Conservation (phyloP, 2,797 vertebrate species). For the Lacerta viridis region DNA sequence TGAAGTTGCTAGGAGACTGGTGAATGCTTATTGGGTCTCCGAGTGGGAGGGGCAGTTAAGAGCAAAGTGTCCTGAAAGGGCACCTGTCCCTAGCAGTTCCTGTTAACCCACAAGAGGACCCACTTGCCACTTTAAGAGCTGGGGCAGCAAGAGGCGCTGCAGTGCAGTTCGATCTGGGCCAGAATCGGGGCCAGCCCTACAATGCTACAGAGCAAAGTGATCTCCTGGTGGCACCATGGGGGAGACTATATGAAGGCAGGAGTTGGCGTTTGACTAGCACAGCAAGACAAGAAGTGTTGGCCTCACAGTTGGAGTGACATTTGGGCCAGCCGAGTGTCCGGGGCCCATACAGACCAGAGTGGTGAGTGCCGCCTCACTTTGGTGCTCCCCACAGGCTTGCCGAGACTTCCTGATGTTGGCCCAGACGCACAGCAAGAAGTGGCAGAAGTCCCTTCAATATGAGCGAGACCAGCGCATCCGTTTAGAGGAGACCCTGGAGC, state of each 20-base stretch:
- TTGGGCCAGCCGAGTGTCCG: neutral
- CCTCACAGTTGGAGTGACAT: neutral
- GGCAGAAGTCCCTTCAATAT: conserved; percentile 94
- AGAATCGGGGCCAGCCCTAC: too few relatives aligned
- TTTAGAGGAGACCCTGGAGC: conserved; percentile 95
- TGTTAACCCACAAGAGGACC: neutral
- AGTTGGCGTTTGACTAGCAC: neutral
- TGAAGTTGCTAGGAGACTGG: neutral
- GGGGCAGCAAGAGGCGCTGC: neutral
- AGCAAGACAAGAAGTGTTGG: neutral
- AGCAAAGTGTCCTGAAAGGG: neutral
- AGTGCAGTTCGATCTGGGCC: neutral
- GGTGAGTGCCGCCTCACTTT: fast-evolving
- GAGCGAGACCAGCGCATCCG: conserved; percentile 94
- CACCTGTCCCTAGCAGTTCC: neutral
- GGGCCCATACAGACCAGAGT: too few relatives aligned
- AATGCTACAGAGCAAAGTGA: neutral
- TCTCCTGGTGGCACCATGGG: neutral
- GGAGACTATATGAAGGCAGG: neutral
- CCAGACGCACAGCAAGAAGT: conserved; percentile 93
- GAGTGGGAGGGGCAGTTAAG: neutral
- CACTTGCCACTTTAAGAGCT: neutral
- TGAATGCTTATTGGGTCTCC: neutral
- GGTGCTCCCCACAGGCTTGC: conserved; percentile 84
- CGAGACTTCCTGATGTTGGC: conserved; percentile 93